phyloP scores from a whole-genome alignment of 1,140 invertebrate genomes.

The Pseudachorutes palmiensis region DNA sequence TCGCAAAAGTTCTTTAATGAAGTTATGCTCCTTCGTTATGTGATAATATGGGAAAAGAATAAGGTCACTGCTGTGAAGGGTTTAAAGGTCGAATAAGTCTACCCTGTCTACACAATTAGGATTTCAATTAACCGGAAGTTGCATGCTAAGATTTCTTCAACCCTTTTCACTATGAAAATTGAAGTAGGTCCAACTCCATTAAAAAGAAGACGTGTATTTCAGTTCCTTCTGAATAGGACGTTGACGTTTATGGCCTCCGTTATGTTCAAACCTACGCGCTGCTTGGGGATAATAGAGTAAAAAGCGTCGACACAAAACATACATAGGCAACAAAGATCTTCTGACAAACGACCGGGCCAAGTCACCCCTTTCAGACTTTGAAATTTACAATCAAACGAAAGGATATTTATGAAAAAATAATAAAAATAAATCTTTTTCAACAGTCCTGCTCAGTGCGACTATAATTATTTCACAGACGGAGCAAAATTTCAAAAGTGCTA shows the following conservation, averaged over 20 bases:
- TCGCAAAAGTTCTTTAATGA: background rate
- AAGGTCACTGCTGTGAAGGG: no score
- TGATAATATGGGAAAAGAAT: no score
- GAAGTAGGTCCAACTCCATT: no score
- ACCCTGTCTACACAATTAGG: slow-evolving; percentile 28
- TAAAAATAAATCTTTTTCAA: slow-evolving; percentile 8
- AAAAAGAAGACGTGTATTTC: background rate
- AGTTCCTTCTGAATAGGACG: background rate
- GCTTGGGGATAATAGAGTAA: background rate
- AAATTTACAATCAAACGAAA: background rate
- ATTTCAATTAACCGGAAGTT: slow-evolving; percentile 33
- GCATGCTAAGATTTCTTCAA: slow-evolving; percentile 4
- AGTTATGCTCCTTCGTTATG: background rate
- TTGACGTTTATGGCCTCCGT: slow-evolving; percentile 4
- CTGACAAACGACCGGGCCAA: background rate
- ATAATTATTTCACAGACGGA: no score
- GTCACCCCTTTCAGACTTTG: background rate
- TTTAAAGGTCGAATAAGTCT: no score
- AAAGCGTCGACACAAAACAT: background rate
- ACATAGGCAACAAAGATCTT: background rate
- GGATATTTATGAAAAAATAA: background rate
- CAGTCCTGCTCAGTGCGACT: background rate
- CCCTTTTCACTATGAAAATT: background rate
- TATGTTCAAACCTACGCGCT: background rate
- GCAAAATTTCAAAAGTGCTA: no score